A percentile compares a stretch with the other conserved stretches of the same genome.
Conservation (phyloP, 2,888 invertebrate genomes). For the Augiades crinisus region DNA sequence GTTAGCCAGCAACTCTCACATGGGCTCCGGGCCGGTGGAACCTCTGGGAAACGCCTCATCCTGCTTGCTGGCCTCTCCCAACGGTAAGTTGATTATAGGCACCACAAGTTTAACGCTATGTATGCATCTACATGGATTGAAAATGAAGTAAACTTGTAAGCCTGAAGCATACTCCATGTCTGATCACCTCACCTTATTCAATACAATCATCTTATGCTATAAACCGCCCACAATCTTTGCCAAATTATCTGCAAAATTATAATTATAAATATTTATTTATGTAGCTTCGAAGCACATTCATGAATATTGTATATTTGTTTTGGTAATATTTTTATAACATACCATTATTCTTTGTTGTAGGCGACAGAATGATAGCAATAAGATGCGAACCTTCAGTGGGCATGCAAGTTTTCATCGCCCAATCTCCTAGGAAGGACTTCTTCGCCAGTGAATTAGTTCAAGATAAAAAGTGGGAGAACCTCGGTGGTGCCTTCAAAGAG, state of each 20-base stretch:
- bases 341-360: slow-evolving; percentile 44
- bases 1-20: slow-evolving; percentile 92
- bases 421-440: slow-evolving; percentile 93
- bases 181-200: no score
- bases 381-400: slow-evolving; percentile 95
- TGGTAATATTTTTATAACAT: no score
- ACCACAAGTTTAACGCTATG: neutral
- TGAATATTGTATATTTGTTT: no score
- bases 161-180: neutral
- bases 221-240: neutral
- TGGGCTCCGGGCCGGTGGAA: slow-evolving; percentile 95
- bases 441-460: slow-evolving; percentile 93
- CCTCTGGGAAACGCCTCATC: slow-evolving; percentile 96
- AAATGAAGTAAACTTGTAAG: neutral
- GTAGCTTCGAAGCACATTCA: no score
- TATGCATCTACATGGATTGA: no score
- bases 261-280: no score
- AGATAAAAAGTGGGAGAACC: slow-evolving; percentile 95
- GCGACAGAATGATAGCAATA: slow-evolving; percentile 92
- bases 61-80: slow-evolving; percentile 94
- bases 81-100: slow-evolving; percentile 69
- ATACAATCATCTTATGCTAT: neutral
- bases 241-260: neutral
- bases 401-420: slow-evolving; percentile 94
- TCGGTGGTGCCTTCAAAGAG: slow-evolving; percentile 96